Conservation (phyloP, 2,888 invertebrate species). For the Galeruca laticollis region DNA sequence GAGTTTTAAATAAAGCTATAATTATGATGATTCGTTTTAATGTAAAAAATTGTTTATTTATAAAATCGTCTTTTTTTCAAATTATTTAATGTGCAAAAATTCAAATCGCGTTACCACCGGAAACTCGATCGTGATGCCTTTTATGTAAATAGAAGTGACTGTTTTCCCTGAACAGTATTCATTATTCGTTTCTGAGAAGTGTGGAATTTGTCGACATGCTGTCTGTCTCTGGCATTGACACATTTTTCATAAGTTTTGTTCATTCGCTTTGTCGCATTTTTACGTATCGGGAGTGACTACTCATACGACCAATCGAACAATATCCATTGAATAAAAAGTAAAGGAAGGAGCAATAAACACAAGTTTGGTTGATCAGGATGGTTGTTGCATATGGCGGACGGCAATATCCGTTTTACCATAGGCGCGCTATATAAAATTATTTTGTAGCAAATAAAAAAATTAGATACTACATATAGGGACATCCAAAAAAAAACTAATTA, state of each 20-base stretch:
- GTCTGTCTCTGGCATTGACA: constrained; percentile 35
- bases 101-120: not conserved
- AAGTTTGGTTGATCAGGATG: too few species aligned
- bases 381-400: too few species aligned
- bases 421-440: too few species aligned
- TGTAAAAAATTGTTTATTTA: not conserved
- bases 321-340: too few species aligned
- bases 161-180: constrained; percentile 30
- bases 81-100: constrained; percentile 5
- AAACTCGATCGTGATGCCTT: not conserved
- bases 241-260: constrained; percentile 21
- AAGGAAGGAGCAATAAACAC: too few species aligned
- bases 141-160: constrained; percentile 14
- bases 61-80: not conserved
- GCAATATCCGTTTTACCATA: too few species aligned
- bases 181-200: constrained; percentile 34
- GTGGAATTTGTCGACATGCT: constrained; percentile 39
- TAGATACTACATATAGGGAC: too few species aligned
- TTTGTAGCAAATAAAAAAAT: too few species aligned
- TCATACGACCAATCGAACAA: not conserved
- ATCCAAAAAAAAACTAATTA: too few species aligned
- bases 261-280: not conserved
- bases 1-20: too few species aligned
- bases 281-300: not conserved
- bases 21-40: too few species aligned